These are phyloP conservation scores for Hydropotes inermis DNA, from an alignment of 2,113 vertebrate species.

Conservation along the genomic window DNA sequence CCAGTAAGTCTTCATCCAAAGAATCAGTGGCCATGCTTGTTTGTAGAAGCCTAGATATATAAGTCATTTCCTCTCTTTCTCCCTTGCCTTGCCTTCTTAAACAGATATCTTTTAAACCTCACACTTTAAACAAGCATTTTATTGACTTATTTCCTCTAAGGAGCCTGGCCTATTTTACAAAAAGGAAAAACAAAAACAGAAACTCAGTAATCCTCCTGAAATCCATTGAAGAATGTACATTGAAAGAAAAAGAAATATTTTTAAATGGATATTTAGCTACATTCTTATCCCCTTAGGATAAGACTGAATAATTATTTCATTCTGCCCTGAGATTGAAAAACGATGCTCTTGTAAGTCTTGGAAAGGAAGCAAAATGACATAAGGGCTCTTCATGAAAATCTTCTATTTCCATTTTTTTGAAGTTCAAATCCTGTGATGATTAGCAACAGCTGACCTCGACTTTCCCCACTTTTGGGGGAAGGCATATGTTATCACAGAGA, in stretches of 20 bases:
- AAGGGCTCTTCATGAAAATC: constrained; percentile 31
- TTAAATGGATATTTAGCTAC: constrained; percentile 51
- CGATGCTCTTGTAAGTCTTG: neutral
- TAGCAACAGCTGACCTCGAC: constrained; percentile 52
- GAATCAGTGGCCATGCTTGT: neutral
- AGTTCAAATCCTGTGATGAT: constrained; percentile 49
- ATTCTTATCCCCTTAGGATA: constrained; percentile 31
- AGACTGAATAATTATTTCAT: constrained; percentile 48
- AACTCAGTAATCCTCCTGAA: constrained; percentile 55
- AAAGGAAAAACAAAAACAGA: constrained; percentile 39
- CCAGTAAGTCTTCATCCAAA: neutral
- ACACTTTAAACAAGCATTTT: constrained; percentile 45
- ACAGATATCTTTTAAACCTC: constrained; percentile 38
- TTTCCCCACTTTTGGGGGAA: neutral
- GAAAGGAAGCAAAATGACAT: constrained; percentile 45
- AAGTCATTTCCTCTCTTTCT: neutral
- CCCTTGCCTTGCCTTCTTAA: neutral
- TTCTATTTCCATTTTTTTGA: constrained; percentile 56
- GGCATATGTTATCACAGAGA: neutral
- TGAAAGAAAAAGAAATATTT: constrained; percentile 59
- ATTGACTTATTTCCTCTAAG: constrained; percentile 51
- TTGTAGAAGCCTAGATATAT: neutral
- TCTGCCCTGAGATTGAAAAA: neutral
- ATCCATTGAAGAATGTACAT: constrained; percentile 16
- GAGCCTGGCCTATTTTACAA: constrained; percentile 20